Base-by-base conservation (phyloP, 2,888 invertebrate genomes). In the Monochamus alternatus region DNA sequence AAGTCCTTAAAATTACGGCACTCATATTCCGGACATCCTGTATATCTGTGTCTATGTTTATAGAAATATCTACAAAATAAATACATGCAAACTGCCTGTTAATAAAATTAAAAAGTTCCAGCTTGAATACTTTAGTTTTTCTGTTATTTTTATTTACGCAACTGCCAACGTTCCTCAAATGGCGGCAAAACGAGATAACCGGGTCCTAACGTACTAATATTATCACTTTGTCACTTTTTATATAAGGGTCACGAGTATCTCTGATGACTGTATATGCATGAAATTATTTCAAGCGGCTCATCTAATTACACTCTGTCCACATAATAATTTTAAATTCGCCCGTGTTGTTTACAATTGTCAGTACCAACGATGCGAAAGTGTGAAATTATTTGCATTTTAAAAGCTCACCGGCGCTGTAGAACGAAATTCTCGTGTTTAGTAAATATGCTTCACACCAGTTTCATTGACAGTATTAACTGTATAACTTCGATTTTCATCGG, bases 221-320 rank as follows among this genome's bases (percentile, higher is more conserved):
- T n/a, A 3, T 51, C 10, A 51, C n/a, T 55, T 14, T n/a, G 7
- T 51, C 10, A 51, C n/a, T 55, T 55, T 55, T 55, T 55, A 22
- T 55, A 14, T 7, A 55, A 55, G n/a, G n/a, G 55, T n/a, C 55
- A n/a, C 55, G 22, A 55, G 55, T 12, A 1, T 5, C 55, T 55
- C 14, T 5, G n/a, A 55, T 55, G 22, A 55, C 10, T 0, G 22
- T 7, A n/a, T 22, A 22, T 22, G 55, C 55, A 7, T 55, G 55
- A 55, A 55, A 55, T 55, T 55, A 55, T n/a, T 55, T 55, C n/a
- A 55, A 55, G 38, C 38, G 38, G 38, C 38, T 38, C 38, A 38
- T n/a, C 14, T 55, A 55, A 55, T 55, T 55, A 14, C n/a, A 4
- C 22, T 55, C n/a, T 14, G 55, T 55, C 55, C 55, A 55, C 55